A percentile compares a stretch with the other conserved stretches of the same genome.
phyloP scores from a whole-genome alignment of 2,888 invertebrate species.

The Zaprionus lineosus region DNA sequence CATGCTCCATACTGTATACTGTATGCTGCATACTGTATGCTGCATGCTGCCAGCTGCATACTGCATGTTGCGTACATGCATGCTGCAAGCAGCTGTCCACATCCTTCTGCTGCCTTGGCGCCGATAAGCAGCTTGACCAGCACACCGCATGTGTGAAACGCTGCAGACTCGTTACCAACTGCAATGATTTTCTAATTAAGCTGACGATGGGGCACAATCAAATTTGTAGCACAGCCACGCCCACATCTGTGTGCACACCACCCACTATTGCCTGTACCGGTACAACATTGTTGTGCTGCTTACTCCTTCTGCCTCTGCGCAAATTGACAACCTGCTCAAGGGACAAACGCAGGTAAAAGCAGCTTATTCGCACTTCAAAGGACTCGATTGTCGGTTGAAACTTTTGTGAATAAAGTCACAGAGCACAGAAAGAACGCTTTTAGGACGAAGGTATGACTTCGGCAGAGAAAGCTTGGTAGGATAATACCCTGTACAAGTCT shows the following conservation, averaged over 20 bases:
- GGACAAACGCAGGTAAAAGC: neutral
- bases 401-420: too few relatives aligned
- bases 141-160: slow-evolving; percentile 26
- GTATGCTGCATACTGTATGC: too few relatives aligned
- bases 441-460: too few relatives aligned
- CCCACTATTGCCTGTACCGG: too few relatives aligned
- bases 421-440: too few relatives aligned
- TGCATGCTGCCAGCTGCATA: slow-evolving; percentile 2
- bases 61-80: slow-evolving; percentile 1
- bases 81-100: too few relatives aligned
- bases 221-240: neutral
- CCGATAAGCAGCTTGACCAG: slow-evolving; percentile 34
- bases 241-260: too few relatives aligned
- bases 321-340: slow-evolving; percentile 2
- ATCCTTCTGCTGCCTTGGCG: neutral
- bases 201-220: slow-evolving; percentile 11
- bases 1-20: slow-evolving; percentile 1
- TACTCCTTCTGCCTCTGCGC: neutral
- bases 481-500: too few relatives aligned
- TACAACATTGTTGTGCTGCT: too few relatives aligned
- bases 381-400: neutral
- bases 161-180: slow-evolving; percentile 13
- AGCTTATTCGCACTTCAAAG: neutral
- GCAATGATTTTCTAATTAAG: slow-evolving; percentile 40
- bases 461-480: too few relatives aligned